phyloP scores from a whole-genome alignment of 2,888 invertebrate species.

The Pheosia gnoma region DNA sequence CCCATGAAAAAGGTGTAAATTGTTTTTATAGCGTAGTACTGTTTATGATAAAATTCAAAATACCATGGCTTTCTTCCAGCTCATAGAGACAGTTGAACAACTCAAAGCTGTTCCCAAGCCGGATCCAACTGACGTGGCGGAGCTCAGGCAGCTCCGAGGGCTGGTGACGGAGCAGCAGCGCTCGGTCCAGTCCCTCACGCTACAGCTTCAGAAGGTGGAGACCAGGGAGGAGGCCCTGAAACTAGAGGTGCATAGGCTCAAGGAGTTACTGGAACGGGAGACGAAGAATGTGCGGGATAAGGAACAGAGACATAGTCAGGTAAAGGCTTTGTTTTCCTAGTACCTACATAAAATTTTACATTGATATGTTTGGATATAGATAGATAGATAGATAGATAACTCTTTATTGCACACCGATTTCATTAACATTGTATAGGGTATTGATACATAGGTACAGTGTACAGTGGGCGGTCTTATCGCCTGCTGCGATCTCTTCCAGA shows the following conservation, averaged over 20 bases:
- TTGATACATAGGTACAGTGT: no score
- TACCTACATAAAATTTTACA: not conserved
- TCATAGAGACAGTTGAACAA: conserved; percentile 60
- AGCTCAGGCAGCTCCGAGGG: conserved; percentile 73
- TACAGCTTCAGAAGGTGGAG: conserved; percentile 79
- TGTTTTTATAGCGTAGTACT: no score
- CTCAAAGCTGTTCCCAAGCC: conserved; percentile 56
- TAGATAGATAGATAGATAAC: no score
- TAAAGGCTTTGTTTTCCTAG: conserved; percentile 25
- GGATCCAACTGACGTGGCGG: conserved; percentile 61
- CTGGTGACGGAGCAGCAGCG: conserved; percentile 85
- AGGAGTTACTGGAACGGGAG: conserved; percentile 79
- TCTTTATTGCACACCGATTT: no score
- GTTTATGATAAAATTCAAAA: no score
- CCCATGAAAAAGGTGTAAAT: no score
- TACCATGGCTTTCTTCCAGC: conserved; percentile 40
- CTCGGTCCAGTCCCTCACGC: conserved; percentile 78
- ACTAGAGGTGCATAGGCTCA: conserved; percentile 70
- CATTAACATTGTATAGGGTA: no score
- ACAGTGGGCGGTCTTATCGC: no score
- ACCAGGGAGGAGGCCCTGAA: conserved; percentile 80
- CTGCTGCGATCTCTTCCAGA: no score
- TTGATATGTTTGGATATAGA: no score
- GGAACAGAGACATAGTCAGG: conserved; percentile 65
- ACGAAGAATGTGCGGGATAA: conserved; percentile 63